A percentile compares a stretch with the other conserved stretches of the same genome.
These are phyloP conservation scores for Myotis daubentonii DNA, from an alignment of 2,797 vertebrate genomes.

Conservation along the genomic window DNA sequence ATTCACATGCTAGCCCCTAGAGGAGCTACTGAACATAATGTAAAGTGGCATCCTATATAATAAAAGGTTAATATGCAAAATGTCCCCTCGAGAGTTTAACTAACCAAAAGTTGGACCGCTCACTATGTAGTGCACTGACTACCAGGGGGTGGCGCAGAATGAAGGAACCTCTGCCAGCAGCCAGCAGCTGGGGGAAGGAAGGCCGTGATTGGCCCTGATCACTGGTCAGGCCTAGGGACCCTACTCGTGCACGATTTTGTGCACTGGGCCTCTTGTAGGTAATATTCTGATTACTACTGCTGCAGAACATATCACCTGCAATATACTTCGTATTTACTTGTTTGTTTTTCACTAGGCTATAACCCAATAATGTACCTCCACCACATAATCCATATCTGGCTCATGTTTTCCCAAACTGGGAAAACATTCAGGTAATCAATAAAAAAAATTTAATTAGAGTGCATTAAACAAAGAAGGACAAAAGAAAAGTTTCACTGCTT, in stretches of 20 bases:
- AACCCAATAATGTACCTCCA: not conserved
- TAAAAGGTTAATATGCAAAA: no score
- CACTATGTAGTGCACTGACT: no score
- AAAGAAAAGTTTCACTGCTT: not conserved
- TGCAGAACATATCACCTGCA: not conserved
- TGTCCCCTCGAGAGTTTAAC: no score
- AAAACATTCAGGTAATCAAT: not conserved
- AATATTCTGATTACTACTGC: not conserved
- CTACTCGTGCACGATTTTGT: no score
- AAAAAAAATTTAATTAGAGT: not conserved
- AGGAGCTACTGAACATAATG: not conserved
- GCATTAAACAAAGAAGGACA: conserved; percentile 14
- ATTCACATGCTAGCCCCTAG: not conserved
- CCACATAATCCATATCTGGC: not conserved
- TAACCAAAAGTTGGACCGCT: no score
- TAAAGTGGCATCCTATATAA: not conserved
- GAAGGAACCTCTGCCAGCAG: no score
- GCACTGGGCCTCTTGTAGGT: not conserved
- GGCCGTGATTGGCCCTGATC: no score
- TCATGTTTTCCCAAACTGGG: not conserved
- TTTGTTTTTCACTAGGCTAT: not conserved
- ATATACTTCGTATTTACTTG: not conserved
- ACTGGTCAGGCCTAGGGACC: no score
- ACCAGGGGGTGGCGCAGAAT: no score
- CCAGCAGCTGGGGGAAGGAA: no score